Evolutionary conservation across 2,797 vertebrate genomes (phyloP).

Genomic region (Urosaurus nigricauda): DNA sequence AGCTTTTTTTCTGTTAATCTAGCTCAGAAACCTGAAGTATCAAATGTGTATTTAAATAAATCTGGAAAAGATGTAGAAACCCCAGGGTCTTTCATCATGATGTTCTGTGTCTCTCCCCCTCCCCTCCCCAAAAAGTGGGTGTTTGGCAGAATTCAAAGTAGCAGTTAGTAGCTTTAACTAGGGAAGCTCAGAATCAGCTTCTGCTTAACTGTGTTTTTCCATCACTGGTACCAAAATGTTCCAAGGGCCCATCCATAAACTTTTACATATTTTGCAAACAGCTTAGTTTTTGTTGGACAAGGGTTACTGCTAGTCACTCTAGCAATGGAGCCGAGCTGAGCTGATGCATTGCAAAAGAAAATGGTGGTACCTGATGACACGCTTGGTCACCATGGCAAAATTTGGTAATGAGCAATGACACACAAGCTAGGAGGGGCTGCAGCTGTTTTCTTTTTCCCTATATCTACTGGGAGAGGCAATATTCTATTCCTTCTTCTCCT

Average conservation of each 20-base stretch:
- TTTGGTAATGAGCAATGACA: too few species aligned
- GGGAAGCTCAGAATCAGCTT: conserved; percentile 52
- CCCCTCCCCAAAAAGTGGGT: conserved; percentile 14
- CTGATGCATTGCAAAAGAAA: background rate
- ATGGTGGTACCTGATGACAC: background rate
- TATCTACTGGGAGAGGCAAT: too few species aligned
- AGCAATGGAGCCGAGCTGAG: conserved; percentile 18
- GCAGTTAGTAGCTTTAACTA: conserved; percentile 39
- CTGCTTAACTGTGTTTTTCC: conserved; percentile 64
- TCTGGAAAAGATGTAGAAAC: background rate
- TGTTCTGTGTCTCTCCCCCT: background rate
- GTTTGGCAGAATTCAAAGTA: conserved; percentile 21
- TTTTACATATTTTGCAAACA: conserved; percentile 53
- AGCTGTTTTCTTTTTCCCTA: too few species aligned
- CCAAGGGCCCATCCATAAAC: conserved; percentile 53
- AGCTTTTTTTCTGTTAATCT: conserved; percentile 36
- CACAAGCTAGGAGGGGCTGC: too few species aligned
- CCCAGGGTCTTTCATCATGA: background rate
- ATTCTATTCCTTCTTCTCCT: too few species aligned
- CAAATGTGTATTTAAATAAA: conserved; percentile 21
- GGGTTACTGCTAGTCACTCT: conserved; percentile 58
- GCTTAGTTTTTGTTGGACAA: conserved; percentile 54
- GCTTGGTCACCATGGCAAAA: too few species aligned
- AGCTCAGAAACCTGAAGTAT: background rate
- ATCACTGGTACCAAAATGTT: conserved; percentile 51